Percentiles rank a stretch among this genome's conserved stretches.
Evolutionary conservation across 2,888 invertebrate species (phyloP).

Genomic region (Lamellibrachia columna): DNA sequence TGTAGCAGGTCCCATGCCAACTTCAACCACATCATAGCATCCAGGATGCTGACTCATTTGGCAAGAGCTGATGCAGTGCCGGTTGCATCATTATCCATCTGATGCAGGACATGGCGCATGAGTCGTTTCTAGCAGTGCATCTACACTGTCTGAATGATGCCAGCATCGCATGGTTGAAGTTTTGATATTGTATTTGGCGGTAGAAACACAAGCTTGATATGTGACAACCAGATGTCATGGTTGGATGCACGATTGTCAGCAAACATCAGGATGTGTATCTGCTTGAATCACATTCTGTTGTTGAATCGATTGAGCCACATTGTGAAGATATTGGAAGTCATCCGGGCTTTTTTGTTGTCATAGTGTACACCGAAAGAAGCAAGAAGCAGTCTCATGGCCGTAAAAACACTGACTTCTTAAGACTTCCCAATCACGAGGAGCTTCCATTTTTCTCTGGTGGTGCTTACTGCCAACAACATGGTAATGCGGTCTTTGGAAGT

Average conservation of each 20-base stretch:
- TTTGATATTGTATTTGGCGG: constrained; percentile 13
- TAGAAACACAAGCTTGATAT: not conserved
- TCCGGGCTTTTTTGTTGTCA: not conserved
- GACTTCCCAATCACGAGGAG: constrained; percentile 31
- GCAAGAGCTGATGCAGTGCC: too few species aligned
- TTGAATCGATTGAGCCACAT: not conserved
- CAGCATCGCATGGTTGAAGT: constrained; percentile 21
- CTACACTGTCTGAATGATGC: not conserved
- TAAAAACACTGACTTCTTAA: constrained; percentile 30
- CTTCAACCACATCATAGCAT: constrained; percentile 23
- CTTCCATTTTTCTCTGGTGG: constrained; percentile 41
- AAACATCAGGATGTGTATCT: too few species aligned
- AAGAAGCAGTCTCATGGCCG: constrained; percentile 21
- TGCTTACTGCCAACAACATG: constrained; percentile 39
- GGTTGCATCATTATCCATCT: too few species aligned
- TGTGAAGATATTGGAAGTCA: not conserved
- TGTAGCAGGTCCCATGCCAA: constrained; percentile 9
- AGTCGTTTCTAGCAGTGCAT: not conserved
- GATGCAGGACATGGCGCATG: not conserved
- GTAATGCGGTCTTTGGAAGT: constrained; percentile 41
- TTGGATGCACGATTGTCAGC: too few species aligned
- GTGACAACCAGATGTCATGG: not conserved
- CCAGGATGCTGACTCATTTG: not conserved
- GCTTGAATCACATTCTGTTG: not conserved
- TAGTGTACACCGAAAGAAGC: not conserved